A percentile compares a stretch with the other conserved stretches of the same genome.
phyloP scores from a whole-genome alignment of 2,113 vertebrate species.

The Syrmaticus mikado region DNA sequence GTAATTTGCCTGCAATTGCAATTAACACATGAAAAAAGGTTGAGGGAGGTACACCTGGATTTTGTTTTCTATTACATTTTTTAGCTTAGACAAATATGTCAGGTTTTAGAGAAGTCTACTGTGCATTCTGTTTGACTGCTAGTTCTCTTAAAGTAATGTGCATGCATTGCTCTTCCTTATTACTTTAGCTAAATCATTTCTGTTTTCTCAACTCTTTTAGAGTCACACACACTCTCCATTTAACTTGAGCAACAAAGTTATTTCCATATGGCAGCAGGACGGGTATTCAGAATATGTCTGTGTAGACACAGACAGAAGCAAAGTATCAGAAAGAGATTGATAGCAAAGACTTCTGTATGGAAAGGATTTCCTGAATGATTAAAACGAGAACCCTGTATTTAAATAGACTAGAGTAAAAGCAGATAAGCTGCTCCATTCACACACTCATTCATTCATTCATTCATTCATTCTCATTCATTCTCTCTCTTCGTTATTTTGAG shows the following conservation, averaged over 20 bases:
- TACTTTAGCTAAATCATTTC: not conserved
- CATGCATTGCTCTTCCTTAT: not conserved
- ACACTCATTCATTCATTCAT: conserved; percentile 61
- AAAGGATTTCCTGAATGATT: conserved; percentile 56
- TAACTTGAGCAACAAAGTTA: conserved; percentile 8
- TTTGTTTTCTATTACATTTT: conserved; percentile 2
- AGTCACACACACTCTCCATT: not conserved
- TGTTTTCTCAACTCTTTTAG: not conserved
- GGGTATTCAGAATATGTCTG: not conserved
- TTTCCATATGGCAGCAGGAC: not conserved
- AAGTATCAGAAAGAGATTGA: not conserved
- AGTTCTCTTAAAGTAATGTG: not conserved
- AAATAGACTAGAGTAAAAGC: conserved; percentile 50
- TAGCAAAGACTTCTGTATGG: not conserved
- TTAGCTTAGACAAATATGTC: not conserved
- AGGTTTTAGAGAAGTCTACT: not conserved
- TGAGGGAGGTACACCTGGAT: not conserved
- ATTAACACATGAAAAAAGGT: conserved; percentile 15
- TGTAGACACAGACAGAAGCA: not conserved
- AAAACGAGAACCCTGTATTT: conserved; percentile 27
- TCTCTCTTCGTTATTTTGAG: not conserved
- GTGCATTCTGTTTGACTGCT: not conserved
- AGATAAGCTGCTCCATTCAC: conserved; percentile 73
- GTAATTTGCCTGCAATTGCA: not conserved
- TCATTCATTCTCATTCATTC: conserved; percentile 69